Conservation (phyloP, 2,113 vertebrate species). For the Calidris pygmaea region DNA sequence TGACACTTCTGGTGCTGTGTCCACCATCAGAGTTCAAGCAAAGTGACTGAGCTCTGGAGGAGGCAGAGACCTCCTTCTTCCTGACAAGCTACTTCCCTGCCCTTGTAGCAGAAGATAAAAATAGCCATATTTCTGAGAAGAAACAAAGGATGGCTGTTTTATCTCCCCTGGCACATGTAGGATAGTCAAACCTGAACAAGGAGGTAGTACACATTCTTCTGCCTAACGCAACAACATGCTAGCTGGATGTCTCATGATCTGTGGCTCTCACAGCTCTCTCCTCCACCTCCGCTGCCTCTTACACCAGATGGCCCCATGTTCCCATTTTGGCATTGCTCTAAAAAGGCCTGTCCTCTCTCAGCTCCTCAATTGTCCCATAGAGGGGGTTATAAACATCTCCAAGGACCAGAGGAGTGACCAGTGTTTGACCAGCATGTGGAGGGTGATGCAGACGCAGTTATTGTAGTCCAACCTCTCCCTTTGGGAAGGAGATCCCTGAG, state of each 20-base stretch:
- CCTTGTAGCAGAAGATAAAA: neutral
- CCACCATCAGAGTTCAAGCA: fast-evolving
- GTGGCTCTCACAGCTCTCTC: neutral
- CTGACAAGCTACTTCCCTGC: neutral
- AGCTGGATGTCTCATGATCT: neutral
- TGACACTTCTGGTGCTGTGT: neutral
- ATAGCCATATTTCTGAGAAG: neutral
- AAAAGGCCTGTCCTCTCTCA: neutral
- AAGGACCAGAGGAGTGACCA: neutral
- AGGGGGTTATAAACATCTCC: neutral
- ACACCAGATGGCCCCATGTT: neutral
- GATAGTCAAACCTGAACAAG: neutral
- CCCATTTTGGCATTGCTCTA: neutral
- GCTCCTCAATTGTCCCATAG: neutral
- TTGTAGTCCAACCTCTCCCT: neutral
- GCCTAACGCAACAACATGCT: neutral
- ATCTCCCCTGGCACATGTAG: neutral
- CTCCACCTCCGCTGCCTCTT: neutral
- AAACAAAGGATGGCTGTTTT: neutral
- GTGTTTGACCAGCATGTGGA: neutral
- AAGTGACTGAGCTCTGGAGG: neutral
- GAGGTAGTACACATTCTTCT: neutral
- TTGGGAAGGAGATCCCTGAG: neutral
- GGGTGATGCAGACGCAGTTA: neutral
- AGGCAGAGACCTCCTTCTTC: neutral